Evolutionary conservation across 1,140 invertebrate genomes (phyloP).

Genomic region (Anadara kagoshimensis): DNA sequence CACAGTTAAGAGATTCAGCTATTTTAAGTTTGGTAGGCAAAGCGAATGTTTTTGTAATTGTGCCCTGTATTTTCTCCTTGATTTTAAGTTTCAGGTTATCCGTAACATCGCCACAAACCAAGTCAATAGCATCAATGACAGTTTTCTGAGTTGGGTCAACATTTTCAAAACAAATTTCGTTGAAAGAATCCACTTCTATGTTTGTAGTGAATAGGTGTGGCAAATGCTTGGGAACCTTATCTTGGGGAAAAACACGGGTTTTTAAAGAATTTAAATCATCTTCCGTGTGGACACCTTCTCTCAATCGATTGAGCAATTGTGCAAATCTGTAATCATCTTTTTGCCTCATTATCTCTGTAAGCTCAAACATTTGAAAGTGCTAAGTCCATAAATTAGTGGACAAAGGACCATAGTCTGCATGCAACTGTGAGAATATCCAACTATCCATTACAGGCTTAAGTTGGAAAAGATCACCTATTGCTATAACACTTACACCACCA

Average conservation of each 20-base stretch:
- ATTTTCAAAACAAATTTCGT: neutral
- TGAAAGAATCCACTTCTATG: neutral
- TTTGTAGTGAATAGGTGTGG: neutral
- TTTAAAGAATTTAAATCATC: neutral
- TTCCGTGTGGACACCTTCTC: slow-evolving; percentile 21
- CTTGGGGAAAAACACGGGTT: neutral
- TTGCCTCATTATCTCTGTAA: slow-evolving; percentile 39
- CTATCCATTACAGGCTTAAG: slow-evolving; percentile 12
- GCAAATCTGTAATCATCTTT: slow-evolving; percentile 43
- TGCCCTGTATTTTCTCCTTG: neutral
- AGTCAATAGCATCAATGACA: too few relatives aligned
- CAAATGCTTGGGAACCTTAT: neutral
- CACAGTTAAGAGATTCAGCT: slow-evolving; percentile 3
- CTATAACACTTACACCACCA: slow-evolving; percentile 11
- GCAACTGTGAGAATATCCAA: slow-evolving; percentile 19
- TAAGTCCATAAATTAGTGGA: slow-evolving; percentile 27
- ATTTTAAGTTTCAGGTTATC: too few relatives aligned
- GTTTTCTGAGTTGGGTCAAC: neutral
- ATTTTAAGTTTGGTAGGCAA: slow-evolving; percentile 1
- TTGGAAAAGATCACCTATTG: slow-evolving; percentile 25
- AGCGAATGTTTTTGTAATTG: slow-evolving; percentile 21
- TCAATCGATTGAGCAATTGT: slow-evolving; percentile 37
- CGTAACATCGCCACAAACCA: too few relatives aligned
- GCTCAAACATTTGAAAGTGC: slow-evolving; percentile 29
- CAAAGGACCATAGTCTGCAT: slow-evolving; percentile 21